Base-by-base conservation (phyloP, 2,888 invertebrate genomes). In the Drosophila austrosaltans region DNA sequence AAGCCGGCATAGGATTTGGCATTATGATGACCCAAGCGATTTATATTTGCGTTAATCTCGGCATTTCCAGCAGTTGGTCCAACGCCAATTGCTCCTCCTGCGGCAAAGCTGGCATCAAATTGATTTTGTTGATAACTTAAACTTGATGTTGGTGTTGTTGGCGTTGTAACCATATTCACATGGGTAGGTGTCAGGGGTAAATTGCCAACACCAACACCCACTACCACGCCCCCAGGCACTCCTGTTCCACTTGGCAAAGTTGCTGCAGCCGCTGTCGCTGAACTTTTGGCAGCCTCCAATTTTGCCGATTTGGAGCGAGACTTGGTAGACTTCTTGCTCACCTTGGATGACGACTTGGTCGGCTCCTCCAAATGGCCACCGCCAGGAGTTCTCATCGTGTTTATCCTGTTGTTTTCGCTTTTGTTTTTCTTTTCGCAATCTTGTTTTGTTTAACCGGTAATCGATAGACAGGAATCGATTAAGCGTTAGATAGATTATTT, bases 1-100 rank as follows among this genome's bases (percentile, higher is more conserved):
- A 93, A 87, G 2, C 91, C 92, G 0, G 90, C 91, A 71, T 92
- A 92, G 25, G 76, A 89, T 56, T 89, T 90, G 36, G 88, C 89
- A 53, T 91, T 85, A 40, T 89, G 89, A 54, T 91, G 86, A 39
- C 78, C 77, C 91, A 2, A n/a, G 2, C n/a, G 32, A 20, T 58
- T 62, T 20, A 48, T 1, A 61, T 59, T 16, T 12, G 25, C n/a
- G 2, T n/a, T 6, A 54, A 65, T 79, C 53, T 78, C 85, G 12
- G 25, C 22, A 48, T 48, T 22, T 12, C 48, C 48, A 48, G 7
- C 22, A 56, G 72, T 72, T 28, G 78, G 61, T 28, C 83, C 88
- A 4, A 58, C 68, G 6, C 69, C 72, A 1, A 61, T 59, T 6
- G 22, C 40, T 32, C 75, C 76, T 2, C 78, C 77, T 2, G 68